Percentiles rank a stretch among this genome's conserved stretches.
phyloP scores from a whole-genome alignment of 2,888 invertebrate species.

The Eupeodes luniger region DNA sequence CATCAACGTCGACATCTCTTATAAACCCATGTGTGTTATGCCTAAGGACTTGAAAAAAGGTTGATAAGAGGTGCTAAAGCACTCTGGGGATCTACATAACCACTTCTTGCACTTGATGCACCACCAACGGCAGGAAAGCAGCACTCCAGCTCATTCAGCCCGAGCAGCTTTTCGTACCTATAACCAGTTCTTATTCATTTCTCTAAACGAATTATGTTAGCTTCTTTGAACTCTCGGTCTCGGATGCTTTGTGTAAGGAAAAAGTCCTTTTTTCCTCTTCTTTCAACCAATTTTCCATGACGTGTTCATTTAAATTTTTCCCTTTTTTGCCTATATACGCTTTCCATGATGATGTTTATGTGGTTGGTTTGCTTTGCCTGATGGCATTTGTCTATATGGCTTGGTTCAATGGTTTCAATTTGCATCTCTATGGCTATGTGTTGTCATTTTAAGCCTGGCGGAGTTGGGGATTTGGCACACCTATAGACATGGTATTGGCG shows the following conservation, averaged over 20 bases:
- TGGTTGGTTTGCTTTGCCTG: slow-evolving; percentile 27
- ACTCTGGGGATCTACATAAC: slow-evolving; percentile 48
- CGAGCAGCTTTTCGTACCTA: too few relatives aligned
- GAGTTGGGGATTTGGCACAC: neutral
- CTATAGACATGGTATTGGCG: neutral
- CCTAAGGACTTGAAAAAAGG: slow-evolving; percentile 35
- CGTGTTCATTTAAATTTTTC: slow-evolving; percentile 37
- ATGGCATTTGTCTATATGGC: slow-evolving; percentile 15
- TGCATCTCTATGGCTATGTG: slow-evolving; percentile 41
- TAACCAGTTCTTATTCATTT: neutral
- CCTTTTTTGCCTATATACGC: neutral
- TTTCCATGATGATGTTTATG: neutral
- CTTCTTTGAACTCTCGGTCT: slow-evolving; percentile 25
- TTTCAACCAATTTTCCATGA: slow-evolving; percentile 50
- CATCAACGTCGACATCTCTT: neutral
- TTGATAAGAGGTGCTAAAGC: slow-evolving; percentile 64
- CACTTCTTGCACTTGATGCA: slow-evolving; percentile 60
- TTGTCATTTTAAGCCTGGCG: neutral
- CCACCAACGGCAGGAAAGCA: neutral
- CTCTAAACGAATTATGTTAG: slow-evolving; percentile 60
- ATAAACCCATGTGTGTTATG: neutral
- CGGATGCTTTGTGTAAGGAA: neutral
- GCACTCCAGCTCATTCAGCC: neutral
- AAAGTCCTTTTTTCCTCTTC: neutral
- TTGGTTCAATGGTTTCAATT: slow-evolving; percentile 44